Percentiles rank a stretch among this genome's conserved stretches.
These are phyloP conservation scores for Dipodomys spectabilis DNA, from an alignment of 2,113 vertebrate species.

Conservation along the genomic window DNA sequence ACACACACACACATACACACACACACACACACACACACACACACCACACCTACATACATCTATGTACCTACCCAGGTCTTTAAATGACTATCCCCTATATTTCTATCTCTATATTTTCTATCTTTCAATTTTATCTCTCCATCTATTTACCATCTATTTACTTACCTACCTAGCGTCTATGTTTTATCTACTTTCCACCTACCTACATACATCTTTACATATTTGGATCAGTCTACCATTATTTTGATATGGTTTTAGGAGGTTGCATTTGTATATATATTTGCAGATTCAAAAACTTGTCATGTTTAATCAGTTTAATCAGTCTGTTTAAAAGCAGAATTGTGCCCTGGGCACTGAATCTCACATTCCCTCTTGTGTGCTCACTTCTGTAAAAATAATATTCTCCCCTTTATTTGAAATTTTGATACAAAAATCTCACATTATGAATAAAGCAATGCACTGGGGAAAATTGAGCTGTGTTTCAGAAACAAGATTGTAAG, in stretches of 20 bases:
- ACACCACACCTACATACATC: not conserved
- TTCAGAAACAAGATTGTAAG: constrained; percentile 65
- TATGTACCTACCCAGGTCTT: not conserved
- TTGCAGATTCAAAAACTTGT: not conserved
- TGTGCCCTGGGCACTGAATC: not conserved
- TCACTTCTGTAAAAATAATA: constrained; percentile 54
- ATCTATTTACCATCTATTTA: too few relatives aligned
- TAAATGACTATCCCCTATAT: too few relatives aligned
- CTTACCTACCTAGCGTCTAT: too few relatives aligned
- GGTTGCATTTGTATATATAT: not conserved
- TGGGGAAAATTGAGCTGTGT: constrained; percentile 55
- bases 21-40: too few relatives aligned
- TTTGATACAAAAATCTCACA: constrained; percentile 62
- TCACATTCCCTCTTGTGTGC: not conserved
- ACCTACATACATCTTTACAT: not conserved
- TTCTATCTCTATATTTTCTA: too few relatives aligned
- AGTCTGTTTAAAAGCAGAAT: not conserved
- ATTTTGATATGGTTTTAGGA: not conserved
- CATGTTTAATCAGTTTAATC: constrained; percentile 55
- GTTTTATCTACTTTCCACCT: not conserved
- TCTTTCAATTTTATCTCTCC: too few relatives aligned
- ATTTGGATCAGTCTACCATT: not conserved
- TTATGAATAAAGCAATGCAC: constrained; percentile 55
- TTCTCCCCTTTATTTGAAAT: constrained; percentile 42
- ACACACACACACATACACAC: too few relatives aligned